Evolutionary conservation across 1,140 invertebrate species (phyloP).

Genomic region (Zophobas morio): DNA sequence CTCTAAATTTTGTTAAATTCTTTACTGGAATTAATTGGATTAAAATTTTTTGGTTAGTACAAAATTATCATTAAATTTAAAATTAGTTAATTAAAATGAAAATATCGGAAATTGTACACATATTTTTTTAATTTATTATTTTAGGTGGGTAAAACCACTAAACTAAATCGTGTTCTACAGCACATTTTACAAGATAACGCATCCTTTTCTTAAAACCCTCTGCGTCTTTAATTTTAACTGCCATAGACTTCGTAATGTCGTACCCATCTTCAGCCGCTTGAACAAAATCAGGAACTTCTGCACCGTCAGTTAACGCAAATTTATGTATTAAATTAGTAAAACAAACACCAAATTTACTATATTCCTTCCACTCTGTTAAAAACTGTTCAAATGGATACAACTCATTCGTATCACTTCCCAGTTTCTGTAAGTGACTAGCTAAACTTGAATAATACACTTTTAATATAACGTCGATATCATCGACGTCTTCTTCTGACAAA

Average conservation of each 20-base stretch:
- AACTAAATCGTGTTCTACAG: neutral
- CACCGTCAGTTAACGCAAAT: neutral
- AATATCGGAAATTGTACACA: too few species aligned
- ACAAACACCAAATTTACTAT: conserved; percentile 61
- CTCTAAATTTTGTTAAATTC: too few species aligned
- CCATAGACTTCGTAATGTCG: conserved; percentile 47
- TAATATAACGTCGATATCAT: conserved; percentile 67
- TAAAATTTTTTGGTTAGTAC: too few species aligned
- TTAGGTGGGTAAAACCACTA: neutral
- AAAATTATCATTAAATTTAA: too few species aligned
- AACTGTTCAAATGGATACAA: conserved; percentile 66
- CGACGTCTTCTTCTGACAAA: conserved; percentile 68
- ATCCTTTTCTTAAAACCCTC: conserved; percentile 4
- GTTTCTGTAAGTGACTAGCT: conserved; percentile 57
- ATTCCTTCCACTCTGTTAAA: conserved; percentile 35
- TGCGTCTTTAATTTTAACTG: neutral
- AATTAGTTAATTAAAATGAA: too few species aligned
- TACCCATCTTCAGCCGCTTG: conserved; percentile 3
- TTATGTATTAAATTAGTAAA: conserved; percentile 49
- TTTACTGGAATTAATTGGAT: too few species aligned
- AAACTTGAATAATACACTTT: conserved; percentile 71
- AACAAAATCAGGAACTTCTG: conserved; percentile 7
- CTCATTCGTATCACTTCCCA: conserved; percentile 52
- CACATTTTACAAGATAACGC: neutral
- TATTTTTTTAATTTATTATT: too few species aligned